Percentiles rank a stretch among this genome's conserved stretches.
Evolutionary conservation across 2,888 invertebrate species (phyloP).

Genomic region (Temnothorax unifasciatus): DNA sequence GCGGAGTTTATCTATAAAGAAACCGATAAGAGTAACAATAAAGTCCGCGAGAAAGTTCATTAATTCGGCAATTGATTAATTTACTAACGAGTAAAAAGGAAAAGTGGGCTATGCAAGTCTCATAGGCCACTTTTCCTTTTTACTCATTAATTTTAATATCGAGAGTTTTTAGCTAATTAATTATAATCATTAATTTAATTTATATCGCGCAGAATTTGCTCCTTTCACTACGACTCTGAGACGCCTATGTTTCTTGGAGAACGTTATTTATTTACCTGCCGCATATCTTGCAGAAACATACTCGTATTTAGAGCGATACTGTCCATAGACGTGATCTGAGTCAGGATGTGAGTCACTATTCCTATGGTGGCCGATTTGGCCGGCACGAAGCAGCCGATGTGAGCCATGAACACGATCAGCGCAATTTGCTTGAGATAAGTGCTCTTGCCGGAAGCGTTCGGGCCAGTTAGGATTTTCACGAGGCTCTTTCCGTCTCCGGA

Average conservation of each 20-base stretch:
- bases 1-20: conserved; percentile 90
- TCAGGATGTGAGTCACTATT: conserved; percentile 91
- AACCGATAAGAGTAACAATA: background rate
- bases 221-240: background rate
- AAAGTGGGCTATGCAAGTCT: too few species aligned
- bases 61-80: background rate
- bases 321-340: conserved; percentile 92
- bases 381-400: conserved; percentile 96
- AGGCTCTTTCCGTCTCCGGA: conserved; percentile 88
- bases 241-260: background rate
- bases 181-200: background rate
- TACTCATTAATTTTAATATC: too few species aligned
- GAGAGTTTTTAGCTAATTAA: too few species aligned
- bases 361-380: conserved; percentile 92
- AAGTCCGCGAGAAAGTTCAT: background rate
- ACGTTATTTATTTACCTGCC: conserved; percentile 89
- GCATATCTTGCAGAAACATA: conserved; percentile 94
- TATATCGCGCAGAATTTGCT: background rate
- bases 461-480: conserved; percentile 94
- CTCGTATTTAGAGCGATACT: conserved; percentile 93
- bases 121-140: too few species aligned
- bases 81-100: background rate
- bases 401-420: conserved; percentile 94
- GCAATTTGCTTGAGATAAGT: conserved; percentile 95
- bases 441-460: conserved; percentile 97